phyloP scores from a whole-genome alignment of 2,113 vertebrate genomes.

The Hirundichthys speculiger region DNA sequence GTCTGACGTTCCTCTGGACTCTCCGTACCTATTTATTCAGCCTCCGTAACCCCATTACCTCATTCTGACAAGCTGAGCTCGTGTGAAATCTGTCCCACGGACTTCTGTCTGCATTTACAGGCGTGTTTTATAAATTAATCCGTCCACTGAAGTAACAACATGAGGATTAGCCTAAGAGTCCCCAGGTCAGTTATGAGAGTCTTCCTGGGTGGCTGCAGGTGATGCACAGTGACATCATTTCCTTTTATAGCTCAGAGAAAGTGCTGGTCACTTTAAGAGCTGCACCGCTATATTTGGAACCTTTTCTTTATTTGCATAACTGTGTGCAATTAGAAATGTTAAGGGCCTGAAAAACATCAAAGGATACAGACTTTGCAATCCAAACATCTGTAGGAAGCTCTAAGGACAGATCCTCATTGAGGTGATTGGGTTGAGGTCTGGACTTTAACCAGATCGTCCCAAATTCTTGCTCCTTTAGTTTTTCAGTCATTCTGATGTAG shows the following conservation, averaged over 20 bases:
- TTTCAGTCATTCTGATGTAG: too few relatives aligned
- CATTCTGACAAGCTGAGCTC: not conserved
- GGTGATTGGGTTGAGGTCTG: too few relatives aligned
- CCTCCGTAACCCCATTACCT: not conserved
- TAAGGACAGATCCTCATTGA: too few relatives aligned
- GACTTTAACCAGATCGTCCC: too few relatives aligned
- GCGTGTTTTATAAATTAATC: conserved; percentile 13
- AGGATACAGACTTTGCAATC: too few relatives aligned
- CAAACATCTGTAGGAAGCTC: too few relatives aligned
- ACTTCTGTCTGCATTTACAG: not conserved
- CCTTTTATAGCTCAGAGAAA: conserved; percentile 11
- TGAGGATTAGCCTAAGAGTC: conserved; percentile 55
- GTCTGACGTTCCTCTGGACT: not conserved
- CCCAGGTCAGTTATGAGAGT: conserved; percentile 34
- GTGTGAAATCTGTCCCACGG: not conserved
- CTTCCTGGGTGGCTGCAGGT: not conserved
- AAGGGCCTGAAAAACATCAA: too few relatives aligned
- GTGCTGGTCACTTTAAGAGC: not conserved
- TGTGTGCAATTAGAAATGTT: too few relatives aligned
- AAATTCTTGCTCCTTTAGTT: too few relatives aligned
- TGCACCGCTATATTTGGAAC: not conserved
- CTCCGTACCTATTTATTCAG: not conserved
- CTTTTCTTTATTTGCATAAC: too few relatives aligned
- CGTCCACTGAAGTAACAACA: conserved; percentile 24
- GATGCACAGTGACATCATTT: conserved; percentile 10